Conservation (phyloP, 2,888 invertebrate species). For the Disparrhopalites patrizii region DNA sequence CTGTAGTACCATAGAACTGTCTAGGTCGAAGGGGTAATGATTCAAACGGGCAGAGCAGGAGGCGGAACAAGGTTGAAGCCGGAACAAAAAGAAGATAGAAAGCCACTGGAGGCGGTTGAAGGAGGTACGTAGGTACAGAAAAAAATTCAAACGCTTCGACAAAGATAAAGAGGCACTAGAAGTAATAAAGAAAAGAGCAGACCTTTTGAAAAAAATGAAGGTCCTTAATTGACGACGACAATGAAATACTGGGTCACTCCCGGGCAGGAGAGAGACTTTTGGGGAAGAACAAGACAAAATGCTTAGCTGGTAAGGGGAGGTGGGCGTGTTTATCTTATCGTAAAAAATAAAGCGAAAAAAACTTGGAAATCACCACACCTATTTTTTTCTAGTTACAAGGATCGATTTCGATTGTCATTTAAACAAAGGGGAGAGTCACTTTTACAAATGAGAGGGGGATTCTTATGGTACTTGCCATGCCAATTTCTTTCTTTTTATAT, state of each 20-base stretch:
- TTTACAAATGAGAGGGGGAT: too few species aligned
- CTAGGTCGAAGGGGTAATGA: too few species aligned
- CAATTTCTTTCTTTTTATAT: too few species aligned
- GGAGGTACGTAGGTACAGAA: neutral
- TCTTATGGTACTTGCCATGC: too few species aligned
- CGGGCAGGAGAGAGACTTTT: neutral
- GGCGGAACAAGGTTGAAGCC: neutral
- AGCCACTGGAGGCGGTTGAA: too few species aligned
- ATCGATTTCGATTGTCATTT: too few species aligned
- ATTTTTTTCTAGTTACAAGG: neutral
- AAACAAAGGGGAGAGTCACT: too few species aligned
- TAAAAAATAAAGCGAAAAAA: neutral
- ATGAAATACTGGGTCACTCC: slow-evolving; percentile 15
- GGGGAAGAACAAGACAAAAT: neutral
- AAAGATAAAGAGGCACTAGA: slow-evolving; percentile 4
- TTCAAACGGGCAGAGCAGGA: neutral
- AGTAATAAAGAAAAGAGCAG: slow-evolving; percentile 15
- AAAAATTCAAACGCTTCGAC: slow-evolving; percentile 4
- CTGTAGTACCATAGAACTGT: too few species aligned
- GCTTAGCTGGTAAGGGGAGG: neutral
- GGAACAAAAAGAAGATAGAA: neutral
- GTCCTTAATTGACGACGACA: slow-evolving; percentile 17
- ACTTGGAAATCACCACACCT: neutral
- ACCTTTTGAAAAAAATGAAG: slow-evolving; percentile 20
- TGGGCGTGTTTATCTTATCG: neutral